Conservation (phyloP, 2,888 invertebrate genomes). For the Cactoblastis cactorum region DNA sequence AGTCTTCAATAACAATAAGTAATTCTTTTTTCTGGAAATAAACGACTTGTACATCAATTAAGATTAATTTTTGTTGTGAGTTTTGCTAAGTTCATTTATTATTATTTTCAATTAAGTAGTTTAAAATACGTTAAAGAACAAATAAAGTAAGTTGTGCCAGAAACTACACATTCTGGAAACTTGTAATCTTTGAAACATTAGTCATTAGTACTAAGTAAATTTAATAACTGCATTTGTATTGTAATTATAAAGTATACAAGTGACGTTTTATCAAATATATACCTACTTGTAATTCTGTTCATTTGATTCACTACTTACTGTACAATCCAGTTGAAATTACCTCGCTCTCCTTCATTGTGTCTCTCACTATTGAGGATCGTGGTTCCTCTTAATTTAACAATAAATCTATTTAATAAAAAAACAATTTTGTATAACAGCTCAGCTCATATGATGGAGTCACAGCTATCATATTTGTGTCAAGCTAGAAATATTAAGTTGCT, state of each 20-base stretch:
- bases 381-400: too few species aligned
- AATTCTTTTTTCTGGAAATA: too few species aligned
- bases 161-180: not conserved
- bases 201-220: not conserved
- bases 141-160: too few species aligned
- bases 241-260: not conserved
- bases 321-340: not conserved
- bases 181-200: not conserved
- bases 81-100: too few species aligned
- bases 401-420: not conserved
- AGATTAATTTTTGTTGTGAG: too few species aligned
- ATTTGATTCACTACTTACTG: not conserved
- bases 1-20: too few species aligned
- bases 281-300: not conserved
- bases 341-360: not conserved
- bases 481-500: not conserved
- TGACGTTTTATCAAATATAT: not conserved
- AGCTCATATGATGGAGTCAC: not conserved
- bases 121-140: too few species aligned
- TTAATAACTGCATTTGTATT: not conserved
- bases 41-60: too few species aligned
- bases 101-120: too few species aligned
- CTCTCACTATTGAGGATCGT: too few species aligned
- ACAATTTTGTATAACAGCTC: not conserved
- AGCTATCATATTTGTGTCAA: not conserved